Percentiles rank a stretch among this genome's conserved stretches.
These are phyloP conservation scores for Orthonevra nobilis DNA, from an alignment of 2,888 invertebrate genomes.

Conservation along the genomic window DNA sequence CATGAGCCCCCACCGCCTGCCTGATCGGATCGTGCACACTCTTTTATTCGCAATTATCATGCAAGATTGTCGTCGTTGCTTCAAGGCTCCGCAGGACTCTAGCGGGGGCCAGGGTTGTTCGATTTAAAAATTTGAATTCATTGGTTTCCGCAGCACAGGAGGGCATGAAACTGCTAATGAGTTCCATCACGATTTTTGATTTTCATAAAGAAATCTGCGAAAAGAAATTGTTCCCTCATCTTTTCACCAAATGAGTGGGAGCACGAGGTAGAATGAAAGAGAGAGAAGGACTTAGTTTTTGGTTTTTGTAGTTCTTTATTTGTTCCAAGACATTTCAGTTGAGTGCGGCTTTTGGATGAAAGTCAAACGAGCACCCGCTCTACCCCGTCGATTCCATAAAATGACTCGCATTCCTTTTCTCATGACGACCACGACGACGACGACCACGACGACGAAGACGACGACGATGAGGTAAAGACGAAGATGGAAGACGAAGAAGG, in stretches of 20 bases:
- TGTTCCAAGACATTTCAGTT: constrained; percentile 41
- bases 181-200: constrained; percentile 71
- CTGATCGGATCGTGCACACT: constrained; percentile 65
- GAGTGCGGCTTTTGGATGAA: constrained; percentile 49
- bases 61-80: constrained; percentile 58
- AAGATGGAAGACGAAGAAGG: constrained; percentile 19
- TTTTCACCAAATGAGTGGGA: constrained; percentile 5
- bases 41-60: constrained; percentile 70
- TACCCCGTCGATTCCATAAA: constrained; percentile 38
- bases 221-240: constrained; percentile 40
- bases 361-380: constrained; percentile 31
- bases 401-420: constrained; percentile 66
- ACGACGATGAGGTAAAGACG: no score
- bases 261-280: not conserved
- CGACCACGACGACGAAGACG: not conserved
- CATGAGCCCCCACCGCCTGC: constrained; percentile 28
- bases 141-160: constrained; percentile 59
- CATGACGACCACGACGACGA: constrained; percentile 47
- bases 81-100: not conserved
- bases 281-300: constrained; percentile 4
- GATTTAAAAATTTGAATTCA: constrained; percentile 67
- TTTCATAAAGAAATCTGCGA: constrained; percentile 61
- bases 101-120: constrained; percentile 25
- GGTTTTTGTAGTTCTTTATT: constrained; percentile 28
- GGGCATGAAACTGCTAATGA: constrained; percentile 67